Evolutionary conservation across 1,140 invertebrate genomes (phyloP).

Genomic region (Drosophila ogumai): DNA sequence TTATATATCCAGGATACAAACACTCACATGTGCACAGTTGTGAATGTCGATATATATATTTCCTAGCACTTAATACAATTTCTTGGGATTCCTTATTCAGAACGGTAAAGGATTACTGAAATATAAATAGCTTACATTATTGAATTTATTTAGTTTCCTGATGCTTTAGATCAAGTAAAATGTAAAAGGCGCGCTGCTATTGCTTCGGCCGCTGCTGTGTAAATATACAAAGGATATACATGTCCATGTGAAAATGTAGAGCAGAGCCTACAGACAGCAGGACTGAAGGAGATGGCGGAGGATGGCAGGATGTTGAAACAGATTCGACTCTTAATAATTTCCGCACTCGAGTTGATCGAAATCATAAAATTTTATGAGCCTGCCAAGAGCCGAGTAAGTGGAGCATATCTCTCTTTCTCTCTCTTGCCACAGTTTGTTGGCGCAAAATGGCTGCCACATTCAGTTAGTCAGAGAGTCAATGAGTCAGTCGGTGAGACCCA

Average conservation of each 20-base stretch:
- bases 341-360: constrained; percentile 84
- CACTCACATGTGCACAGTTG: neutral
- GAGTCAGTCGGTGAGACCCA: constrained; percentile 7
- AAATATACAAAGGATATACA: constrained; percentile 5
- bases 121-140: too few species aligned
- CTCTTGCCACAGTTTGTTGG: constrained; percentile 23
- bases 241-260: constrained; percentile 25
- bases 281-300: constrained; percentile 12
- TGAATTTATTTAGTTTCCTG: neutral
- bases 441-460: constrained; percentile 76
- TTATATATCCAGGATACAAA: constrained; percentile 41
- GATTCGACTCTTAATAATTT: constrained; percentile 84
- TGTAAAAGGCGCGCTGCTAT: neutral
- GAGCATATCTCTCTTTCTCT: constrained; percentile 28
- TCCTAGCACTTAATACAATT: too few species aligned
- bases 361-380: constrained; percentile 84
- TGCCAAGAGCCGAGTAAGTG: constrained; percentile 76
- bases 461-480: constrained; percentile 36
- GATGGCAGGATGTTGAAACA: constrained; percentile 77
- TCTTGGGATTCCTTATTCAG: too few species aligned
- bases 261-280: constrained; percentile 37
- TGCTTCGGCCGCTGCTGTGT: constrained; percentile 1
- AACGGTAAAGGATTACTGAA: too few species aligned
- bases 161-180: neutral
- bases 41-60: too few species aligned